Evolutionary conservation across 2,888 invertebrate genomes (phyloP).

Genomic region (Eristalis tenax): DNA sequence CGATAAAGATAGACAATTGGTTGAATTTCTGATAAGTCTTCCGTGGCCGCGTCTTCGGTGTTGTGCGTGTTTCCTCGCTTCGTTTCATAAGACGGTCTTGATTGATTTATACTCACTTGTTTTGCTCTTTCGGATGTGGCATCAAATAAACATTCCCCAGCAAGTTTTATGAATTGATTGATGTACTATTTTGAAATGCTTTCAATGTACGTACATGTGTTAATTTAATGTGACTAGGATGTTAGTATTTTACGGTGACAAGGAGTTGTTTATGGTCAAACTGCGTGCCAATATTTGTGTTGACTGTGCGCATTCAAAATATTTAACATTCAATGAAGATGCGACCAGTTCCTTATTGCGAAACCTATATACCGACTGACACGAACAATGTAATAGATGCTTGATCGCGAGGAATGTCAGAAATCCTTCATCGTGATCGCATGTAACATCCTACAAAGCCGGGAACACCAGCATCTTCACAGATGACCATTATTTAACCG

Average conservation of each 20-base stretch:
- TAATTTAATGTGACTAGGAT: neutral
- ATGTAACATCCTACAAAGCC: neutral
- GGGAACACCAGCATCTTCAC: neutral
- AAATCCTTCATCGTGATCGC: neutral
- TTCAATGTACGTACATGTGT: neutral
- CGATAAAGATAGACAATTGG: neutral
- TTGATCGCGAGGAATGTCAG: neutral
- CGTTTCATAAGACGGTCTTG: neutral
- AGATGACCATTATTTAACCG: conserved; percentile 18
- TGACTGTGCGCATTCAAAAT: no score
- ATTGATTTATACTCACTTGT: neutral
- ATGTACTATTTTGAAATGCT: neutral
- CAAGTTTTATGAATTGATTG: neutral
- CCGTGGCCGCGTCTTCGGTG: neutral
- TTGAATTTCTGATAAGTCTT: neutral
- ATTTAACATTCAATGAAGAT: no score
- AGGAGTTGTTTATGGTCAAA: neutral
- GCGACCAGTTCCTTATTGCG: no score
- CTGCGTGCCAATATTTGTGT: neutral
- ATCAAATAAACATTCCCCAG: neutral
- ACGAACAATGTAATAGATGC: neutral
- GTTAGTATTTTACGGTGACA: neutral
- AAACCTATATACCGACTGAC: neutral
- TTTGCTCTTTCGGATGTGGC: neutral
- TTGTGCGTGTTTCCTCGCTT: neutral